phyloP scores from a whole-genome alignment of 2,888 invertebrate genomes.

The Eupithecia centaureata region DNA sequence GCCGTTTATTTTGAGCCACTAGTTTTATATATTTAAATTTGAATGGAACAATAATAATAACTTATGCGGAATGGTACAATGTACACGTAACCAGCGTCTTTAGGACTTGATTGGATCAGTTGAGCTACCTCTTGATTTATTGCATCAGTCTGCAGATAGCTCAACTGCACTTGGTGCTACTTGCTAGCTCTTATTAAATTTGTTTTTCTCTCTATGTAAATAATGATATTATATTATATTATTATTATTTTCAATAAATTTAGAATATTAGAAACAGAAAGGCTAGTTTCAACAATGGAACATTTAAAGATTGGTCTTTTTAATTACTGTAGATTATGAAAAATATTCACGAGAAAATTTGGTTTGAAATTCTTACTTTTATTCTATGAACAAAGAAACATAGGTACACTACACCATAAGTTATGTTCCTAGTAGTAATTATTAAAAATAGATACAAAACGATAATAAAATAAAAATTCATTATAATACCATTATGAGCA shows the following conservation, averaged over 20 bases:
- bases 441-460: not conserved
- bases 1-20: constrained; percentile 13
- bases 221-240: too few relatives aligned
- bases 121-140: too few relatives aligned
- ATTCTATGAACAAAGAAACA: not conserved
- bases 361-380: not conserved
- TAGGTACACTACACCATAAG: not conserved
- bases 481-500: not conserved
- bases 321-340: not conserved
- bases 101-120: too few relatives aligned
- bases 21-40: not conserved
- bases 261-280: not conserved
- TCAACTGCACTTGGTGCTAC: too few relatives aligned
- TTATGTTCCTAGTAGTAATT: not conserved
- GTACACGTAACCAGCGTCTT: too few relatives aligned
- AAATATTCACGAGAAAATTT: not conserved
- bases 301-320: not conserved
- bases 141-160: too few relatives aligned
- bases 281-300: not conserved
- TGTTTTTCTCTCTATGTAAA: too few relatives aligned
- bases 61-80: too few relatives aligned
- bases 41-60: not conserved
- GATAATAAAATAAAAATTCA: not conserved
- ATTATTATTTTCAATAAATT: not conserved
- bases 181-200: too few relatives aligned